Conservation (phyloP, 2,888 invertebrate genomes). For the Diloba caeruleocephala region DNA sequence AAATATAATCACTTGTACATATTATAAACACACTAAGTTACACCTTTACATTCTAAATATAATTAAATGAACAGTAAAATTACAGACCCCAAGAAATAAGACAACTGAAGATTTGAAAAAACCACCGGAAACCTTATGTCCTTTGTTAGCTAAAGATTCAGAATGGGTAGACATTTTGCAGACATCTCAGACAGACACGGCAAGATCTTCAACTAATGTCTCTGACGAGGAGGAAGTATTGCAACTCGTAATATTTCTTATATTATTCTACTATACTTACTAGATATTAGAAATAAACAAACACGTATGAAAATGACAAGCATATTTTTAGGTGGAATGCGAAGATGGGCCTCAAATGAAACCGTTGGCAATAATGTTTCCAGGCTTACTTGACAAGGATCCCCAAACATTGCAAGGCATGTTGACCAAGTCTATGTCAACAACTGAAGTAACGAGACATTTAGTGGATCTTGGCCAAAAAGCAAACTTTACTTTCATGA, state of each 20-base stretch:
- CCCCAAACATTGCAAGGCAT: constrained; percentile 76
- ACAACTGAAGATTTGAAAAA: constrained; percentile 44
- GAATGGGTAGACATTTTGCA: constrained; percentile 83
- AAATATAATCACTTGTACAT: too few species aligned
- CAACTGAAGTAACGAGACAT: constrained; percentile 81
- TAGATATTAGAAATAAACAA: neutral
- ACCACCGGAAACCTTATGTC: constrained; percentile 60
- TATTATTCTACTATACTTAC: constrained; percentile 7
- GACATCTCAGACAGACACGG: constrained; percentile 47
- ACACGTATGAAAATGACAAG: constrained; percentile 1
- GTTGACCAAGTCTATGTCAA: constrained; percentile 78
- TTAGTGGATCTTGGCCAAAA: constrained; percentile 79
- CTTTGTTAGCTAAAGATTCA: constrained; percentile 83
- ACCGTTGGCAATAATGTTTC: constrained; percentile 81
- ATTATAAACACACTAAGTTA: too few species aligned
- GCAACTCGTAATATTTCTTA: constrained; percentile 71
- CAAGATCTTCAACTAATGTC: constrained; percentile 50
- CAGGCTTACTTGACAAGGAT: constrained; percentile 75
- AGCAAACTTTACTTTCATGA: constrained; percentile 81
- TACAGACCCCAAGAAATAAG: constrained; percentile 57
- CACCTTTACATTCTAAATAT: neutral
- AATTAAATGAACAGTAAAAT: constrained; percentile 3
- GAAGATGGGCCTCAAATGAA: constrained; percentile 76
- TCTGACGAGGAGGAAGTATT: constrained; percentile 75
- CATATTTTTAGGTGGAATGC: constrained; percentile 69